A percentile compares a stretch with the other conserved stretches of the same genome.
Evolutionary conservation across 92 coral and sea anemone genomes (phyloP).

Genomic region (Pocillopora meandrina): DNA sequence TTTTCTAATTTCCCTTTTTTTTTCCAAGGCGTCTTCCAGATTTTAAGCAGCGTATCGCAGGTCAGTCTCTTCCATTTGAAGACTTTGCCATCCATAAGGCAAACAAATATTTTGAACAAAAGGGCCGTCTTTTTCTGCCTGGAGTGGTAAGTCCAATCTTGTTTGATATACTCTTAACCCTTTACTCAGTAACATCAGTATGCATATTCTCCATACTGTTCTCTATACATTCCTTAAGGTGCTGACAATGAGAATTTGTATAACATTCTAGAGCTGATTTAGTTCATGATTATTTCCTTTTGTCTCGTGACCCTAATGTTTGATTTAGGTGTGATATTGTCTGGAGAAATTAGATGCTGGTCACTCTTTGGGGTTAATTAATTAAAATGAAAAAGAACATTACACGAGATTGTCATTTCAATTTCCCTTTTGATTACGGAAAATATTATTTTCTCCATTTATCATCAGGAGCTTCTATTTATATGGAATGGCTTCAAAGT

Average conservation of each 20-base stretch:
- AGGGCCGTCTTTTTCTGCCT: slow-evolving; percentile 84
- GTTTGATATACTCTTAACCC: no score
- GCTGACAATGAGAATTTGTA: no score
- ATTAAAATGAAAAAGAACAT: not conserved
- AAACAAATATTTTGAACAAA: slow-evolving; percentile 78
- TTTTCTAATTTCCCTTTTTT: not conserved
- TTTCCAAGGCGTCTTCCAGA: slow-evolving; percentile 76
- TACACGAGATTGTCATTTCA: no score
- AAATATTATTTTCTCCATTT: not conserved
- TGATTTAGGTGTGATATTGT: no score
- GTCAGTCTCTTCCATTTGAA: slow-evolving; percentile 93
- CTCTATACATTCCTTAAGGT: no score
- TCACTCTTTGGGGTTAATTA: not conserved
- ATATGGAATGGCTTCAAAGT: slow-evolving; percentile 95
- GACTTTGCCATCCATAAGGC: slow-evolving; percentile 89
- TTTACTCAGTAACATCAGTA: no score
- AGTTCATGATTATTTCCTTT: no score
- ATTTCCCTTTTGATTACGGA: no score
- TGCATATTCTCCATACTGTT: no score
- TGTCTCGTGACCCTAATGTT: no score
- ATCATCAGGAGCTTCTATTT: slow-evolving; percentile 75
- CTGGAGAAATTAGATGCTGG: no score
- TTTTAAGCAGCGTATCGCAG: slow-evolving; percentile 91
- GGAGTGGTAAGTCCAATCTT: slow-evolving; percentile 70
- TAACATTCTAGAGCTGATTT: no score